Base-by-base conservation (phyloP, 2,888 invertebrate species). In the Lissocephala sabroskyi region DNA sequence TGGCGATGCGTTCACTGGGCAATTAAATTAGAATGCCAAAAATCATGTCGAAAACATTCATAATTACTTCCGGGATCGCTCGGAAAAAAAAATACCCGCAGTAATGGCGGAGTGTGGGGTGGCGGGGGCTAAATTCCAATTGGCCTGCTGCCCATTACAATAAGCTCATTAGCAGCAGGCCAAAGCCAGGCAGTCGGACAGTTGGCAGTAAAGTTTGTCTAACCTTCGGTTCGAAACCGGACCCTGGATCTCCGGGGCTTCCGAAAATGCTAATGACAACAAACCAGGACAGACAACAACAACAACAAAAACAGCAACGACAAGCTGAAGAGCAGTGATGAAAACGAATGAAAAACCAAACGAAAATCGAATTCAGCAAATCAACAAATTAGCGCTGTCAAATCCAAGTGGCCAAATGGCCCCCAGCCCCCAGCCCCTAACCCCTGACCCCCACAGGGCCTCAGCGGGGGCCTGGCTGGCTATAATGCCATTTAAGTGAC, bases 331-430 rank as follows among this genome's bases (percentile, higher is more conserved):
- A 40, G n/a, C n/a, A n/a, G n/a, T n/a, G 43, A 44, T 33, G 40
- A 45, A 49, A 18, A 44, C 14, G 14, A 18, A 33, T 6, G 14
- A 2, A 29, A 45, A 45, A 33, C 10, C 35, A 44, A 36, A 39
- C 55, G 42, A 49, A 64, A 62, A 60, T 62, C 63, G 73, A 70
- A 71, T 65, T 74, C 57, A 74, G 71, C 61, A 77, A 77, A 71
- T 77, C 75, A 74, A 77, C 77, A 71, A 71, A 77, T 71, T 77
- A 71, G 66, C 61, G 59, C 56, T 65, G 71, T 70, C 71, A 63
- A 76, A 57, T 52, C 48, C 44, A 45, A 52, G 46, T 53, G 35
- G 23, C 18, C 35, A 35, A 35, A 16, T 37, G 37, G 49, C 45
- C 28, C 5, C 5, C 16, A 9, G 17, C 6, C 28, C 17, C 28